Conservation (phyloP, 2,113 vertebrate species). For the Poecile atricapillus region DNA sequence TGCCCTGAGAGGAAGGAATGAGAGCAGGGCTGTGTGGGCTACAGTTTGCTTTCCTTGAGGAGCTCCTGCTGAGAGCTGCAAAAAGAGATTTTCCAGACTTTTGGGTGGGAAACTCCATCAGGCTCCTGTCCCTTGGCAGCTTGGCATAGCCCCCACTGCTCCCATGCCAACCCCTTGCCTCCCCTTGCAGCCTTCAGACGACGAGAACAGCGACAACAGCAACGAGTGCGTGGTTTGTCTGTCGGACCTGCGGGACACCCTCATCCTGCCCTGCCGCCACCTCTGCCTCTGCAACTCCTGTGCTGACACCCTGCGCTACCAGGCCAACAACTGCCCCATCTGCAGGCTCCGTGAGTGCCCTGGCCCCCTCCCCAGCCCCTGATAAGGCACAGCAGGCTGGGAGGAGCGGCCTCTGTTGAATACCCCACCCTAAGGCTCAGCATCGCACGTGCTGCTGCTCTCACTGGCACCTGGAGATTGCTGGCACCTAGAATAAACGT, state of each 20-base stretch:
- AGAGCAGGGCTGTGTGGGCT: background rate
- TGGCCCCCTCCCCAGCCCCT: background rate
- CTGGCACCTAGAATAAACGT: background rate
- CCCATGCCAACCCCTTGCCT: background rate
- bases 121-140: background rate
- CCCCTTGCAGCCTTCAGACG: conserved; percentile 83
- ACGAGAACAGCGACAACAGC: conserved; percentile 97
- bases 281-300: conserved; percentile 94
- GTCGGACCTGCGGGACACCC: conserved; percentile 92
- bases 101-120: background rate
- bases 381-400: background rate
- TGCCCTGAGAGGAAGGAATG: background rate
- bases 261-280: conserved; percentile 96
- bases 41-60: background rate
- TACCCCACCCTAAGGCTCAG: background rate
- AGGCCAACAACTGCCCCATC: conserved; percentile 98
- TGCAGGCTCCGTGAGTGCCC: conserved; percentile 91
- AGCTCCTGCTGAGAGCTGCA: background rate
- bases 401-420: background rate
- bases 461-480: background rate
- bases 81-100: background rate
- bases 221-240: conserved; percentile 96
- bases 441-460: background rate
- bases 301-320: conserved; percentile 93
- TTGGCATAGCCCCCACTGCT: background rate